Conservation (phyloP, 2,797 vertebrate species). For the Mormyrus proboscirostris region DNA sequence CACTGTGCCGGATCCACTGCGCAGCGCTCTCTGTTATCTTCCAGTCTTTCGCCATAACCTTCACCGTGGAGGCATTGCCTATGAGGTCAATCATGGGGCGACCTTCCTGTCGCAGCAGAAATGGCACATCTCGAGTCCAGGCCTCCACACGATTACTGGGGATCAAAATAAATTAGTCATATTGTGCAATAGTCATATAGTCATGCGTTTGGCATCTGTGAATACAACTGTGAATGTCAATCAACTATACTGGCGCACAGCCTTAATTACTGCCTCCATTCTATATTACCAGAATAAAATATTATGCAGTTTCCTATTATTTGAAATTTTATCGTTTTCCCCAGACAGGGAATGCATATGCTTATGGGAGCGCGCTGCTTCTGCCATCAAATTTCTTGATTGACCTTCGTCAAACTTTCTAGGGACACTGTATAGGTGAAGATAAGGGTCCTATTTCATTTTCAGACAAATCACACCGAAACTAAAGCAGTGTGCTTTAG, state of each 20-base stretch:
- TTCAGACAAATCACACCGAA: background rate
- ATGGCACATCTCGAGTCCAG: conserved; percentile 84
- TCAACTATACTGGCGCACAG: background rate
- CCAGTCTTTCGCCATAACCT: conserved; percentile 82
- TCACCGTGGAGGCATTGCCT: conserved; percentile 61
- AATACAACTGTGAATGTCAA: background rate
- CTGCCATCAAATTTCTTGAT: background rate
- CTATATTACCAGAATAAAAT: background rate
- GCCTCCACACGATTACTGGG: conserved; percentile 91
- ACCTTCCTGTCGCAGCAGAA: conserved; percentile 85
- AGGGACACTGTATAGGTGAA: background rate
- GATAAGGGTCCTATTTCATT: background rate
- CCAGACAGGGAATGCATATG: background rate
- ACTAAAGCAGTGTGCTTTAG: background rate
- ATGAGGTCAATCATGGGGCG: conserved; percentile 72
- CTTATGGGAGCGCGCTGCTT: background rate
- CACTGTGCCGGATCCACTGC: conserved; percentile 72
- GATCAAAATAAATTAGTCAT: background rate
- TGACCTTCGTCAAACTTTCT: background rate
- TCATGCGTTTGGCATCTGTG: background rate
- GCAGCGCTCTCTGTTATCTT: conserved; percentile 66
- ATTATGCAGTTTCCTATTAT: background rate
- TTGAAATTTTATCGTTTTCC: background rate
- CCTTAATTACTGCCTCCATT: background rate
- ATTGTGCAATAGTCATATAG: background rate